Evolutionary conservation across 2,888 invertebrate species (phyloP), one percentile per base, ranked within the genome.

Genomic region (Cheilosia impressa): DNA sequence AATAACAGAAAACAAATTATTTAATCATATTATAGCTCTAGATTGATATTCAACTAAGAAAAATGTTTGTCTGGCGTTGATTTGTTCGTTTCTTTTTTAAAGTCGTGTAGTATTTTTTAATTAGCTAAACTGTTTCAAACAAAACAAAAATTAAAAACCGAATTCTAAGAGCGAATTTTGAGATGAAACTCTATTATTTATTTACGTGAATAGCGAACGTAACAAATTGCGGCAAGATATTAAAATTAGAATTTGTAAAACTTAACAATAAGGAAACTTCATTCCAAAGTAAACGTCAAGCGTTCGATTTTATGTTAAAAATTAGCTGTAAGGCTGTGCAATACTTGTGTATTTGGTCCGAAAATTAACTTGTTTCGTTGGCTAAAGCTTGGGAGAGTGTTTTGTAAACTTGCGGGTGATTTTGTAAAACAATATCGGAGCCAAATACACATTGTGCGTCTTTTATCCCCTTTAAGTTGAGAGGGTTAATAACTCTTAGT

Each of bases 201-300:
- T n/a, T 45, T 34, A 34, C 9, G 34, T n/a, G n/a, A n/a, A 45
- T 7, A 45, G n/a, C 17, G 45, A 45, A 1, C 34, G 45, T 34
- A 58, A 58, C 58, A 15, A 58, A 58, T 41, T 17, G 24, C 62
- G 22, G 27, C 19, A n/a, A 24, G n/a, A 47, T n/a, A 47, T 41
- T 22, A 43, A 60, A 52, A 34, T 68, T 57, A 41, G 38, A 77
- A 69, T 47, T 47, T 17, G 17, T n/a, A n/a, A 47, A 47, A 17
- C 7, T 17, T 62, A 47, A 76, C 68, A 41, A 43, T 52, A 73
- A 73, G 43, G 13, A 45, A 77, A 71, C 63, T 82, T 66, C 82
- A 82, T 82, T 82, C 82, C 82, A 82, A 82, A 76, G 81, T 76
- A 43, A 52, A 76, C 76, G 81, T 76, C 45, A 63, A 58, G 63